Base-by-base conservation (phyloP, 2,113 vertebrate species). In the Bufo bufo region DNA sequence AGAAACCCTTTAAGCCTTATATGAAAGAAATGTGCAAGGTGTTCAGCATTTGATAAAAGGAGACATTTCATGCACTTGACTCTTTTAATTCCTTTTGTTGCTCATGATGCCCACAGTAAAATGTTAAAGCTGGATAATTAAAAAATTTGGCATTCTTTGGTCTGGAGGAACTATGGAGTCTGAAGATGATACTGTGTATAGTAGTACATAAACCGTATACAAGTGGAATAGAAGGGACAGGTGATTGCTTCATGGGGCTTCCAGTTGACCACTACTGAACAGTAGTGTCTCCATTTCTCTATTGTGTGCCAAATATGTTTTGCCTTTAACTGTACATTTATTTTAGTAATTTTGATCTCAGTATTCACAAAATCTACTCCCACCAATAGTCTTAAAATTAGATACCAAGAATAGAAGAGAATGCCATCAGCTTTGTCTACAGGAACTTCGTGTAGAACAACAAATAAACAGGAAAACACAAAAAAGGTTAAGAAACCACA, bases 381-480 rank as follows among this genome's bases (percentile, higher is more conserved):
- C n/a, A 69, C 19, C 47, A 63, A 69, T 33, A 33, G 20, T 47
- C 63, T 50, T 13, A 54, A 83, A 83, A 33, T 50, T 69, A 66
- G 3, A 83, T 50, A 50, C 81, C 63, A 66, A 16, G 20, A 83
- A 83, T 66, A 83, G 81, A 50, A 11, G 43, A n/a, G 13, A 52
- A 58, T 72, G 82, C 50, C 49, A 56, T 43, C 14, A 74, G 69
- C 52, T 20, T 45, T 54, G 33, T 74, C 54, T 74, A 33, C 69
- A 74, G 16, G 83, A 85, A 58, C 69, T 58, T 59, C 13, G n/a
- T 52, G 10, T 49, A 82, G 19, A 82, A 49, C 82, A 54, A 45
- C 69, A 85, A 85, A 74, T 59, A 85, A 85, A 85, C 82, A 85
- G 83, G 83, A 85, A 74, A 75, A 43, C n/a, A 72, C 65, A 58